Conservation (phyloP, 1,140 invertebrate species). For the Sarcophaga peregrina region DNA sequence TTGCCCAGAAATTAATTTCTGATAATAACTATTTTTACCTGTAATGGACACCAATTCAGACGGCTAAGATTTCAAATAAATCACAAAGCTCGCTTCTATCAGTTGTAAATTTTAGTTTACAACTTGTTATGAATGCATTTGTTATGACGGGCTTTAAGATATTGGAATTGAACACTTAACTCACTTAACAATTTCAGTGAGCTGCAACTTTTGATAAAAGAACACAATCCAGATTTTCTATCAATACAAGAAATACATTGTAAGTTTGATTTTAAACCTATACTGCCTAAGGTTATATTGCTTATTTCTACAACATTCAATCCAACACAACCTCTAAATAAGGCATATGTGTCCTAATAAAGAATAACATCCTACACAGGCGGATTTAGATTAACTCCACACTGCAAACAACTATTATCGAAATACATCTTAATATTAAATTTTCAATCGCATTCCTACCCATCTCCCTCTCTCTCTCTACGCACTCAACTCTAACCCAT, state of each 20-base stretch:
- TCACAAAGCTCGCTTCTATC: no score
- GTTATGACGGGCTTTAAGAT: neutral
- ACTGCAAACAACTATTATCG: neutral
- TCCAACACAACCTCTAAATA: neutral
- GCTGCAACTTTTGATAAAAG: constrained; percentile 35
- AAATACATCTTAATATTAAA: neutral
- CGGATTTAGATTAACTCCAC: constrained; percentile 6
- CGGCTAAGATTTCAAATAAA: no score
- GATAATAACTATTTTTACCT: neutral
- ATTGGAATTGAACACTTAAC: constrained; percentile 38
- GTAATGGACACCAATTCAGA: neutral
- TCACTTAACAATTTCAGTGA: constrained; percentile 38
- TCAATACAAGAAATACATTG: constrained; percentile 39
- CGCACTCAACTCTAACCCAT: neutral
- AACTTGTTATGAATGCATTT: neutral
- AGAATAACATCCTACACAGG: constrained; percentile 26
- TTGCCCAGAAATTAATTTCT: neutral
- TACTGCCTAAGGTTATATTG: constrained; percentile 1
- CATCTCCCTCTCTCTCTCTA: no score
- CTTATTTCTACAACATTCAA: constrained; percentile 27
- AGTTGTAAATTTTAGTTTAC: neutral
- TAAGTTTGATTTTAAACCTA: neutral
- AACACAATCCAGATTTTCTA: constrained; percentile 28
- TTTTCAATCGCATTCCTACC: neutral
- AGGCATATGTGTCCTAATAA: constrained; percentile 33